Evolutionary conservation across 2,797 vertebrate species (phyloP), one percentile per base, ranked within the genome.

Genomic region (Premnoplex brunnescens): DNA sequence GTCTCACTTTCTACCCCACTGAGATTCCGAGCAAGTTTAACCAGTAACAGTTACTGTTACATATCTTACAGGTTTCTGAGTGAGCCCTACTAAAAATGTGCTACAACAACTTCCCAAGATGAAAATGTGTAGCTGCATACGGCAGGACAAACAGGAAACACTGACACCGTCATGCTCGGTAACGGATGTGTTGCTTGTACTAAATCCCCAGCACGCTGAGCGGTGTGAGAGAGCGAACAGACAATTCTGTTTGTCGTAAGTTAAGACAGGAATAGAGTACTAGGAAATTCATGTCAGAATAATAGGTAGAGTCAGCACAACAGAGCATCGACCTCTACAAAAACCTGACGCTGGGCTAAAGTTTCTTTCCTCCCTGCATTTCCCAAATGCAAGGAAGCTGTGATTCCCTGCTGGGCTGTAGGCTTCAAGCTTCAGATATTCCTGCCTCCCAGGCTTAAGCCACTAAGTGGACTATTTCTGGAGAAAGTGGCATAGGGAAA

Each of bases 331-430:
- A 28, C 54, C 59, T 59, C 66, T 62, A 58, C 69, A 90, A 89
- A 95, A 55, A 68, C 43, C 82, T 91, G 89, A 95, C 79, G 88
- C 91, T 27, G 43, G 94, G 76, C 83, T 91, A 95, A 91, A 93
- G 51, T 77, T 73, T 73, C 93, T 95, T 94, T 95, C 73, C 80
- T 93, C 85, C 51, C 28, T 63, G 48, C 52, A 52, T 67, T 93
- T 95, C 93, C 94, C 73, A 66, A 73, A 55, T 13, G 69, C 41
- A 59, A 55, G 78, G 81, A 89, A 91, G 36, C 66, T 43, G 37
- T 39, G 83, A 15, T 30, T 80, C 66, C 52, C 54, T 26, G 46
- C 26, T 68, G 54, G 24, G 68, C 79, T 60, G 12, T 3, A 54
- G 48, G 60, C 49, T 82, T 69, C 56, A 54, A n/a, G 52, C 32